These are phyloP conservation scores for Plutella xylostella DNA, from an alignment of 2,888 invertebrate species.

Conservation along the genomic window DNA sequence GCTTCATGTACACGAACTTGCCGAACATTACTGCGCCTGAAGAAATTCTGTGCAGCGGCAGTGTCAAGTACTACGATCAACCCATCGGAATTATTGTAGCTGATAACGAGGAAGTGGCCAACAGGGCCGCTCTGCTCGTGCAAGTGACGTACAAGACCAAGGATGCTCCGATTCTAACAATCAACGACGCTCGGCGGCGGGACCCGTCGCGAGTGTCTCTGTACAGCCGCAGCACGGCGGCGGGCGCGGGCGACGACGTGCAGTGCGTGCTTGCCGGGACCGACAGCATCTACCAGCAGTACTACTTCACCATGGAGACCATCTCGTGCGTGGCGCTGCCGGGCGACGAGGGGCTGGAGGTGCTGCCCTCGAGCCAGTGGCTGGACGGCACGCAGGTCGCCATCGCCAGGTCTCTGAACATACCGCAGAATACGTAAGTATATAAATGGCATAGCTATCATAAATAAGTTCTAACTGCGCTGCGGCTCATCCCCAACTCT, in stretches of 20 bases:
- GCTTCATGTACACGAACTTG: slow-evolving; percentile 45
- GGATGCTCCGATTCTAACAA: slow-evolving; percentile 35
- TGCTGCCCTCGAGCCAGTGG: slow-evolving; percentile 70
- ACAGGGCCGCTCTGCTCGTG: slow-evolving; percentile 69
- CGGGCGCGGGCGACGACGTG: slow-evolving; percentile 40
- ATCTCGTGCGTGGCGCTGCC: slow-evolving; percentile 71
- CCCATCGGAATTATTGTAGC: slow-evolving; percentile 78
- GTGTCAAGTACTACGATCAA: slow-evolving; percentile 74
- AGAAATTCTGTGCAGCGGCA: slow-evolving; percentile 62
- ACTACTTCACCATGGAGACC: slow-evolving; percentile 79
- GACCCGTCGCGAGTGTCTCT: background rate
- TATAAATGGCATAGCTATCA: too few species aligned
- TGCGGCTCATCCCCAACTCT: too few species aligned
- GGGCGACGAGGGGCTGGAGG: slow-evolving; percentile 75
- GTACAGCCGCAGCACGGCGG: slow-evolving; percentile 29
- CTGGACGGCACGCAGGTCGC: slow-evolving; percentile 67
- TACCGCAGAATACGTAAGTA: slow-evolving; percentile 72
- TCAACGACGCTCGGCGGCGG: slow-evolving; percentile 34
- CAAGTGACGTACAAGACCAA: slow-evolving; percentile 64
- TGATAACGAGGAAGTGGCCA: slow-evolving; percentile 63
- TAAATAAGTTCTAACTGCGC: too few species aligned
- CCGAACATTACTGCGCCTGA: slow-evolving; percentile 30
- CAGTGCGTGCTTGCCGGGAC: slow-evolving; percentile 67
- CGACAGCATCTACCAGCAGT: slow-evolving; percentile 69
- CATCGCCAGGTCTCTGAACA: slow-evolving; percentile 61